Evolutionary conservation across 2,888 invertebrate genomes (phyloP), one percentile per base, ranked within the genome.

Genomic region (Odontothrips loti): DNA sequence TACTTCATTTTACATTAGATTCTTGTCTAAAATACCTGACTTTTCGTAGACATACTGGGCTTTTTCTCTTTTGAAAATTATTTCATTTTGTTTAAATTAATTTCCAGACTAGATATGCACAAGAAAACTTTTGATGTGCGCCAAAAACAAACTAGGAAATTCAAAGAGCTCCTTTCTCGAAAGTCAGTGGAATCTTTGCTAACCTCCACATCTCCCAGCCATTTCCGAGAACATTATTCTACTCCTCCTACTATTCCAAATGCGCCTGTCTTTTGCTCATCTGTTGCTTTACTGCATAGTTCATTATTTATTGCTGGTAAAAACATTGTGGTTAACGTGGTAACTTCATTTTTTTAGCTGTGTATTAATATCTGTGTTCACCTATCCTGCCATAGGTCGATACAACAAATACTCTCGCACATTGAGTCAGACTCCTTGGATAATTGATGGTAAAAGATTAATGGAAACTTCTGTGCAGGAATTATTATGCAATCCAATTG

Each of bases 341-440:
- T 34, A n/a, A n/a, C n/a, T 63, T 63, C 9, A 47, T 47, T 34
- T 29, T 34, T 58, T 79, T 27, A 80, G 15, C 1, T 58, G 8
- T 58, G n/a, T 80, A 51, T 43, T 43, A n/a, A n/a, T 6, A 43
- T 43, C 34, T 43, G 2, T 81, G 82, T 79, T 81, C 79, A 47
- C 80, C 81, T 78, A 83, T 83, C 80, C 81, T 83, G 81, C 82
- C 82, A 20, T 86, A 87, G 92, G 92, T 83, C 90, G 97, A 81
- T 98, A 98, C 87, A 91, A 93, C 84, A 98, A 98, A 87, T 91
- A 92, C 85, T 94, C 94, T 4, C 90, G 98, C 80, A 89, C 91
- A 83, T 88, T 99, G 47, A 94, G 96, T 80, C 99, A 99, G 89
- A 96, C 97, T 0, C 98, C 98, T 0, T 99, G 98, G 98, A 87